phyloP scores from a whole-genome alignment of 1,140 invertebrate genomes.

The Odontomachus brunneus region DNA sequence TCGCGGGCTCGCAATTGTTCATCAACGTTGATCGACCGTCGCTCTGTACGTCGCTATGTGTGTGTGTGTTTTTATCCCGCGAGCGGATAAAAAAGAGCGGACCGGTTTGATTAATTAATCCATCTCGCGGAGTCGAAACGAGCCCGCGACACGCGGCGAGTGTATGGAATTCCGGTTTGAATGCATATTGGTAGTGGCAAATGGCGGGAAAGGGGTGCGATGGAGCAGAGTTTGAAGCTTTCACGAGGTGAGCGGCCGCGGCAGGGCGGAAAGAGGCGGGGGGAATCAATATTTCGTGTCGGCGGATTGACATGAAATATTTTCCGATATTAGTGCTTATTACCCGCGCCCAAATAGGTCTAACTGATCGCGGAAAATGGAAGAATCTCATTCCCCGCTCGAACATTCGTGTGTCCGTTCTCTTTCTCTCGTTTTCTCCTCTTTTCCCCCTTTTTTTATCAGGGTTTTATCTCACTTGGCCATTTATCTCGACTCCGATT shows the following conservation, averaged over 20 bases:
- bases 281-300: slow-evolving; percentile 79
- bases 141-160: slow-evolving; percentile 69
- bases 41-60: neutral
- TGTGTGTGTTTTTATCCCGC: slow-evolving; percentile 58
- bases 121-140: slow-evolving; percentile 76
- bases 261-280: too few species aligned
- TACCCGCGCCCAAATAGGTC: slow-evolving; percentile 73
- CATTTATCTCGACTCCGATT: slow-evolving; percentile 49
- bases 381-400: slow-evolving; percentile 65
- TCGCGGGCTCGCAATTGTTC: slow-evolving; percentile 56
- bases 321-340: slow-evolving; percentile 81
- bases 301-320: slow-evolving; percentile 81
- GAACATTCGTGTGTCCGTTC: slow-evolving; percentile 10
- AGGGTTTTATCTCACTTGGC: slow-evolving; percentile 61
- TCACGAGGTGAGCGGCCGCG: slow-evolving; percentile 43
- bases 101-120: slow-evolving; percentile 79
- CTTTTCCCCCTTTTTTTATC: slow-evolving; percentile 37
- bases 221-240: slow-evolving; percentile 59
- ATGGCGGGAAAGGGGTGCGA: slow-evolving; percentile 58
- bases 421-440: too few species aligned
- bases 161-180: slow-evolving; percentile 79
- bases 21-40: slow-evolving; percentile 58
- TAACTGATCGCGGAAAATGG: slow-evolving; percentile 68
- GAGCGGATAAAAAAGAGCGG: slow-evolving; percentile 48
- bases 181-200: slow-evolving; percentile 76